Percentiles rank a stretch among this genome's conserved stretches.
phyloP scores from a whole-genome alignment of 2,113 vertebrate species.

The Hydrochoerus hydrochaeris region DNA sequence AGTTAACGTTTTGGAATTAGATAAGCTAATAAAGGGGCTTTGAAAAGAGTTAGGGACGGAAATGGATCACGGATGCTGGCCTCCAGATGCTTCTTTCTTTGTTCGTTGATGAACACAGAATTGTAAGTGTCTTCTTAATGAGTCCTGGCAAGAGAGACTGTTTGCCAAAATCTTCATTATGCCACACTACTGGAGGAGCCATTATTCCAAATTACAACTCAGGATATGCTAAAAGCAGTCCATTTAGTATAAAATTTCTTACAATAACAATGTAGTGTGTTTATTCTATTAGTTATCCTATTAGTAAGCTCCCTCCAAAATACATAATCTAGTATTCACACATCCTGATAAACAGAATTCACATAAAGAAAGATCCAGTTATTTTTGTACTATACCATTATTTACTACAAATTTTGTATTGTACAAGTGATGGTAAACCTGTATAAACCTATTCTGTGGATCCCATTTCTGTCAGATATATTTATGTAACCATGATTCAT shows the following conservation, averaged over 20 bases:
- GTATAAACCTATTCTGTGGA: background rate
- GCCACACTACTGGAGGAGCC: background rate
- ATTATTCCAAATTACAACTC: background rate
- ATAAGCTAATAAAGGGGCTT: background rate
- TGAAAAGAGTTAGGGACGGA: background rate
- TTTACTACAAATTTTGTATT: background rate
- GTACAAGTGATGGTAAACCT: background rate
- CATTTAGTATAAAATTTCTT: conserved; percentile 24
- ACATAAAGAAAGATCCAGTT: background rate
- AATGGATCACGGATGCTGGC: background rate
- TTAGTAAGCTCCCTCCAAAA: background rate
- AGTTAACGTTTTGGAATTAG: background rate
- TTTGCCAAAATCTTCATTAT: background rate
- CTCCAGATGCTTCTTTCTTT: background rate
- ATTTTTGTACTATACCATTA: background rate
- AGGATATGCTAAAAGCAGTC: background rate
- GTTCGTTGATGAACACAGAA: background rate
- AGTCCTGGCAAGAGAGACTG: background rate
- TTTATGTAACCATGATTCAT: background rate
- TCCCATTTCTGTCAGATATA: background rate
- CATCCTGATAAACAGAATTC: background rate
- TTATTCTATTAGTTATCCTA: background rate
- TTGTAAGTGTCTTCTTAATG: background rate
- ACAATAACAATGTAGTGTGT: background rate
- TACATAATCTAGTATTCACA: background rate